Base-by-base conservation (phyloP, 2,888 invertebrate genomes). In the Meteorus cinctellus region DNA sequence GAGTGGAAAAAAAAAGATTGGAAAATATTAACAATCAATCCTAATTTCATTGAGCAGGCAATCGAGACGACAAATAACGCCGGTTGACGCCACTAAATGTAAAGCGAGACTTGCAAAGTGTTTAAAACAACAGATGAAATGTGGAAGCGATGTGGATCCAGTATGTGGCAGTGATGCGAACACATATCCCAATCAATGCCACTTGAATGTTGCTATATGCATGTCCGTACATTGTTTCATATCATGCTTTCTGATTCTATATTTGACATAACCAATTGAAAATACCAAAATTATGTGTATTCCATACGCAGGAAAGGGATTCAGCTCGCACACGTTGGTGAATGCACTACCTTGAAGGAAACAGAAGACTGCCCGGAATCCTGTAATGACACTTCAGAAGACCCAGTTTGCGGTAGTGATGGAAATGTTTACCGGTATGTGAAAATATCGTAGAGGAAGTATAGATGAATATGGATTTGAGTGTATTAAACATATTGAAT, bases 141-240 rank as follows among this genome's bases (percentile, higher is more conserved):
- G 92, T 67, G 93, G 93, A 6, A 89, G 88, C 48, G 94, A 95
- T 36, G 89, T 91, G 27, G 95, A 96, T 88, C 95, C 95, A 1
- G 94, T 97, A n/a, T 97, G 97, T 84, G 97, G 97, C 1, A 96
- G 96, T 8, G 97, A 97, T 85, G 96, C 96, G 19, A 93, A 93
- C 79, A 96, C 96, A 0, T 97, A 97, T 90, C 92, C 92, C 79
- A 96, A 95, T 87, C 94, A 95, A 83, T 97, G 97, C 87, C 94
- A 94, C 79, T 90, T 97, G 81, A 95, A 95, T 85, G 93, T 95
- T 77, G 96, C 96, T 27, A 94, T 95, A 66, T 97, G 98, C 89
- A 91, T 96, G 94, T 96, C 91, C 93, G 96, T 92, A 82, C 19
- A 45, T 34, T 24, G 6, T 59, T 51, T 29, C 62, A 62, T 62